Percentiles rank a stretch among this genome's conserved stretches.
Conservation (phyloP, 2,888 invertebrate species). For the Zaprionus bogoriensis region DNA sequence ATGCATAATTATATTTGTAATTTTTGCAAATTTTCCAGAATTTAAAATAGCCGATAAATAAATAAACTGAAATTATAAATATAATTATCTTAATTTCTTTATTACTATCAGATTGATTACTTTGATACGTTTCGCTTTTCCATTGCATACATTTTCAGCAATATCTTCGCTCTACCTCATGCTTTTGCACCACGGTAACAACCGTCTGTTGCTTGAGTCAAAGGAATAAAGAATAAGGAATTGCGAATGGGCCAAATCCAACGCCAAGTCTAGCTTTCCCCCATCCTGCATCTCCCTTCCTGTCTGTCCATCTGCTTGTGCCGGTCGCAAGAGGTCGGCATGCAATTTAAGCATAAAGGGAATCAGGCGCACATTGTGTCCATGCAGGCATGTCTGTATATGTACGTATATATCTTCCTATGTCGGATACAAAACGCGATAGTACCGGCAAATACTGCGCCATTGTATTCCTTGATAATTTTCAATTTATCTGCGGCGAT, state of each 20-base stretch:
- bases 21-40: background rate
- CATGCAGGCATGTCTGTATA: slow-evolving; percentile 22
- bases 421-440: background rate
- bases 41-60: too few species aligned
- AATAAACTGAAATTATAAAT: background rate
- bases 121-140: background rate
- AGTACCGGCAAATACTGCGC: slow-evolving; percentile 25
- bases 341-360: slow-evolving; percentile 58
- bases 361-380: slow-evolving; percentile 28
- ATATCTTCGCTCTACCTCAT: background rate
- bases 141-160: background rate
- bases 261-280: too few species aligned
- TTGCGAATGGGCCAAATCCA: slow-evolving; percentile 22
- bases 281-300: slow-evolving; percentile 6
- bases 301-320: slow-evolving; percentile 1
- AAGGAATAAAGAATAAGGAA: slow-evolving; percentile 14
- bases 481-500: slow-evolving; percentile 74
- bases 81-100: background rate
- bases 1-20: background rate
- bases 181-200: slow-evolving; percentile 21
- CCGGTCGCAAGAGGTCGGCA: slow-evolving; percentile 50
- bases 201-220: slow-evolving; percentile 29
- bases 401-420: background rate
- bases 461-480: slow-evolving; percentile 60
- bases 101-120: background rate